These are phyloP conservation scores for Psammodynastes pulverulentus DNA, from an alignment of 2,113 vertebrate species.

Conservation along the genomic window DNA sequence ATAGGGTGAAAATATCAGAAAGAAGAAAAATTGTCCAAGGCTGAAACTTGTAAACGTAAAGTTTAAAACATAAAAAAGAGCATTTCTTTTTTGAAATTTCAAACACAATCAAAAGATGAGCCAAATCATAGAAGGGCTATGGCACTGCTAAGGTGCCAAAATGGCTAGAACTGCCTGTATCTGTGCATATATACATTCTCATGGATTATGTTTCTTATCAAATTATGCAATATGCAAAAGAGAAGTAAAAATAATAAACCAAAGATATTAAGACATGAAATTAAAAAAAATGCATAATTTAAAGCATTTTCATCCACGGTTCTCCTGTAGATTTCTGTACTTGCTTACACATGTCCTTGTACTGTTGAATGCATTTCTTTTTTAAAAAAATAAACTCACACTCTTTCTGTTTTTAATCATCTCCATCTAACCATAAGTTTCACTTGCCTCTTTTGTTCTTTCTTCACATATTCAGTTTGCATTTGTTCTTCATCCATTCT, in stretches of 20 bases:
- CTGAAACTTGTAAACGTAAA: neutral
- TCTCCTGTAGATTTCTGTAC: neutral
- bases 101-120: neutral
- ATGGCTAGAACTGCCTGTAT: neutral
- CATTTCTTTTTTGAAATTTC: neutral
- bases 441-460: neutral
- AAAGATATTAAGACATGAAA: neutral
- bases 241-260: neutral
- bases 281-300: neutral
- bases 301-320: neutral
- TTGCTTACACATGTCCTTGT: neutral
- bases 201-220: neutral
- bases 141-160: neutral
- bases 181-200: neutral
- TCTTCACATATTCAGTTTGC: neutral
- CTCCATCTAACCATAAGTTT: neutral
- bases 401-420: neutral
- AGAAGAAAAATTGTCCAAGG: neutral
- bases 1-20: neutral
- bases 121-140: too few relatives aligned
- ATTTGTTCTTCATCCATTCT: neutral
- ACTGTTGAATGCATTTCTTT: neutral
- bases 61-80: neutral
- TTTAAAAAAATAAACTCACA: neutral
- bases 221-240: neutral